Evolutionary conservation across 2,888 invertebrate genomes (phyloP).

Genomic region (Catotricha subobsoleta): DNA sequence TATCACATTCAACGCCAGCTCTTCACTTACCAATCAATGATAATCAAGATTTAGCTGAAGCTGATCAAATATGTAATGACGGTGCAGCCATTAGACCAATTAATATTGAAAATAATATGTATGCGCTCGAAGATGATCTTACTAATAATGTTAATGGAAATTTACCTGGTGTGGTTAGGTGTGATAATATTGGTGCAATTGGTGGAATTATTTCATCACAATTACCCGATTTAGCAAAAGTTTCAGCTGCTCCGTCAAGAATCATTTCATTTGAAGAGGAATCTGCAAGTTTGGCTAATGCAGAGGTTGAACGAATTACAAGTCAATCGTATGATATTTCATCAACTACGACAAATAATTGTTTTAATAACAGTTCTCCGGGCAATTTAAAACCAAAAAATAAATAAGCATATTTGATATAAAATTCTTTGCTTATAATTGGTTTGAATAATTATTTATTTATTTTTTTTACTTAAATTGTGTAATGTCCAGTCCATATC

Average conservation of each 20-base stretch:
- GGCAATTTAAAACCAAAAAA: too few relatives aligned
- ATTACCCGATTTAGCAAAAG: conserved; percentile 6
- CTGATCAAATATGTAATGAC: conserved; percentile 47
- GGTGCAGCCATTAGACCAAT: too few relatives aligned
- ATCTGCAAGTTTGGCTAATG: too few relatives aligned
- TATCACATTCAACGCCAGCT: not conserved
- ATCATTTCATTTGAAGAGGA: not conserved
- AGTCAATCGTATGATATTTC: not conserved
- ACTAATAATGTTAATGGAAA: not conserved
- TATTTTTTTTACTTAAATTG: too few relatives aligned
- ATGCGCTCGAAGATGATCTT: not conserved
- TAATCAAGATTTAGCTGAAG: conserved; percentile 60
- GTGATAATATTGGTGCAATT: not conserved
- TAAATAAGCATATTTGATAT: too few relatives aligned
- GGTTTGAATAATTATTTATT: too few relatives aligned
- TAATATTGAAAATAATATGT: conserved; percentile 1
- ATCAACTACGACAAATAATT: not conserved
- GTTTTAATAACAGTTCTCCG: too few relatives aligned
- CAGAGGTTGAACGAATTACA: not conserved
- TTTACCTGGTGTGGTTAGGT: not conserved
- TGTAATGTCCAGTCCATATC: too few relatives aligned
- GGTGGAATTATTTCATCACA: not conserved
- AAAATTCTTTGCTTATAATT: too few relatives aligned
- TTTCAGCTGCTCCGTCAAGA: not conserved
- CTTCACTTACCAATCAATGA: conserved; percentile 26